Percentiles rank a stretch among this genome's conserved stretches.
phyloP scores from a whole-genome alignment of 2,888 invertebrate species.

The Gymnocheta viridis region DNA sequence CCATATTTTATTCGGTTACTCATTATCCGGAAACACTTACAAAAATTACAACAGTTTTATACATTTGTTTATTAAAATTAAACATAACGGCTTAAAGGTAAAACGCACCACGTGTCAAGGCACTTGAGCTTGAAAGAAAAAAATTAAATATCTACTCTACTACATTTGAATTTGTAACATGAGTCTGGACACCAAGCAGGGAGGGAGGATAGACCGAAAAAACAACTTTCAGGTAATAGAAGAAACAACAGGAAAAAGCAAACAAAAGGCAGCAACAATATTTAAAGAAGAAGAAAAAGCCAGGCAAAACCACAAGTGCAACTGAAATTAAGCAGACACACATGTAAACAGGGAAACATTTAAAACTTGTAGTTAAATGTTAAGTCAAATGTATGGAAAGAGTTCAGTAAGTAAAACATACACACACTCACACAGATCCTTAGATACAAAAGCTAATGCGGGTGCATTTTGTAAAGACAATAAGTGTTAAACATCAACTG shows the following conservation, averaged over 20 bases:
- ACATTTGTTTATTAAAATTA: constrained; percentile 62
- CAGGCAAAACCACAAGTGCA: constrained; percentile 35
- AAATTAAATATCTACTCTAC: constrained; percentile 7
- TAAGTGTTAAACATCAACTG: neutral
- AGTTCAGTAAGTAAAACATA: neutral
- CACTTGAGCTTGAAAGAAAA: constrained; percentile 42
- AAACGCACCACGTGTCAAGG: constrained; percentile 33
- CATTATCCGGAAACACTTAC: neutral
- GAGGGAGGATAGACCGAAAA: neutral
- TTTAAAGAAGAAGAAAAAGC: neutral
- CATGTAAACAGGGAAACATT: constrained; percentile 31
- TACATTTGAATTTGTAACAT: constrained; percentile 21
- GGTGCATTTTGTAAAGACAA: neutral
- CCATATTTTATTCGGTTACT: constrained; percentile 7
- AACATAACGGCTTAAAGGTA: constrained; percentile 56
- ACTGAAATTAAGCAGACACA: constrained; percentile 22
- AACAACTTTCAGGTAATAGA: neutral
- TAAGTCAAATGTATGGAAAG: constrained; percentile 37
- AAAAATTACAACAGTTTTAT: constrained; percentile 4
- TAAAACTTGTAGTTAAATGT: constrained; percentile 46
- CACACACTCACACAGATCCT: neutral
- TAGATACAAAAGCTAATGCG: neutral
- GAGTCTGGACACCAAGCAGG: constrained; percentile 29
- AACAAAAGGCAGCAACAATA: constrained; percentile 38
- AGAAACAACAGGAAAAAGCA: neutral